phyloP scores from a whole-genome alignment of 1,140 invertebrate genomes.

The Armadillidium nasatum region DNA sequence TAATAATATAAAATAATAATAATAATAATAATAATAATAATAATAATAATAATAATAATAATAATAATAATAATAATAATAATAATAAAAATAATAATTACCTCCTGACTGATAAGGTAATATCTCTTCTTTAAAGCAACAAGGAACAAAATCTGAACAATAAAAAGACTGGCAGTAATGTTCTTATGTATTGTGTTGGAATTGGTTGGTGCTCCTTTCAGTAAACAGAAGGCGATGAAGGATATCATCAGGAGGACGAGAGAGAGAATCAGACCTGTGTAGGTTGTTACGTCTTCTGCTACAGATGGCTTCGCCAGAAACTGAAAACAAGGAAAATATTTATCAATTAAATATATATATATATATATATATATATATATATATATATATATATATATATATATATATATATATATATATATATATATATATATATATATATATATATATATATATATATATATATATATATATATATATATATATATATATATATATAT shows the following conservation, averaged over 20 bases:
- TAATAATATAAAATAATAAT: too few relatives aligned
- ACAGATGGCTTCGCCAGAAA: constrained; percentile 73
- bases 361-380: constrained; percentile 22
- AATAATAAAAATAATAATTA: constrained; percentile 42
- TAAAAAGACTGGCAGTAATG: constrained; percentile 78
- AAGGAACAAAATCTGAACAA: constrained; percentile 78
- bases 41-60: too few relatives aligned
- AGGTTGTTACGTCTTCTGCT: constrained; percentile 78
- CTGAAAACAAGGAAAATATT: constrained; percentile 39
- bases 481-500: too few relatives aligned
- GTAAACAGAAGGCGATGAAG: constrained; percentile 68
- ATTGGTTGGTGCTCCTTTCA: constrained; percentile 76
- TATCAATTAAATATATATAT: not conserved
- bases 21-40: too few relatives aligned
- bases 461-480: too few relatives aligned
- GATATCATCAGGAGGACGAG: constrained; percentile 62
- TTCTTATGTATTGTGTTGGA: constrained; percentile 93
- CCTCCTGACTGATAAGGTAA: constrained; percentile 60
- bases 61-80: too few relatives aligned
- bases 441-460: too few relatives aligned
- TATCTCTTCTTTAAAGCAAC: constrained; percentile 74
- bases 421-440: too few relatives aligned
- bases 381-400: not conserved
- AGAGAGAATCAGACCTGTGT: constrained; percentile 69
- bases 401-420: constrained; percentile 12